Evolutionary conservation across 2,888 invertebrate species (phyloP), one percentile per base, ranked within the genome.

Genomic region (Hemaris fuciformis): DNA sequence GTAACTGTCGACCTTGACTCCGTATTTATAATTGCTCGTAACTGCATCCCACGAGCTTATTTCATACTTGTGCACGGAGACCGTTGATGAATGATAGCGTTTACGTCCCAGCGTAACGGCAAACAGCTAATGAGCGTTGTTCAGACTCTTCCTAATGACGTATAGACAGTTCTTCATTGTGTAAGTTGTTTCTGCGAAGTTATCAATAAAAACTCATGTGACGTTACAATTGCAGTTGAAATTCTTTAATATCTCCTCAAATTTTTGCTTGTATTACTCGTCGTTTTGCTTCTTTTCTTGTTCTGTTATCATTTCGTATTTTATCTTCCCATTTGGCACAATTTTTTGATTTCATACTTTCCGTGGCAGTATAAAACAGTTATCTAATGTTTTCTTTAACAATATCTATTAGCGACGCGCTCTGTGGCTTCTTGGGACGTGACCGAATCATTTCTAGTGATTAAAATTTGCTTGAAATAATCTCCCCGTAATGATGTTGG

Each of bases 21-120:
- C 70, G 71, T 80, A 82, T 79, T 79, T 75, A 78, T 81, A 80
- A 84, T 80, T 78, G 71, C 78, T 76, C 72, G 73, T 77, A 76
- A 79, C 69, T 67, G 66, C 72, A 71, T 85, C 87, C 81, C 85
- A 83, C 80, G 84, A 79, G 82, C 72, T 72, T 73, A 77, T 81
- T 79, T 75, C 73, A 73, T 62, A 42, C 31, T 45, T 59, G 56
- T 63, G 41, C 61, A 60, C 43, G 66, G 76, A 73, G 77, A 38
- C 79, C 69, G 45, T 61, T 73, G 74, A 80, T 80, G 66, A 68
- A 63, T 66, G 75, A 79, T 76, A 73, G 69, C 60, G 45, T 31
- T 64, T 18, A 57, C 46, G 56, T 59, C 25, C n/a, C 31, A 56
- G 23, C 45, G 34, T 57, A 61, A 61, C 61, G 57, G 57, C 57